These are phyloP conservation scores for Agriopis marginaria DNA, from an alignment of 2,888 invertebrate genomes.

Conservation along the genomic window DNA sequence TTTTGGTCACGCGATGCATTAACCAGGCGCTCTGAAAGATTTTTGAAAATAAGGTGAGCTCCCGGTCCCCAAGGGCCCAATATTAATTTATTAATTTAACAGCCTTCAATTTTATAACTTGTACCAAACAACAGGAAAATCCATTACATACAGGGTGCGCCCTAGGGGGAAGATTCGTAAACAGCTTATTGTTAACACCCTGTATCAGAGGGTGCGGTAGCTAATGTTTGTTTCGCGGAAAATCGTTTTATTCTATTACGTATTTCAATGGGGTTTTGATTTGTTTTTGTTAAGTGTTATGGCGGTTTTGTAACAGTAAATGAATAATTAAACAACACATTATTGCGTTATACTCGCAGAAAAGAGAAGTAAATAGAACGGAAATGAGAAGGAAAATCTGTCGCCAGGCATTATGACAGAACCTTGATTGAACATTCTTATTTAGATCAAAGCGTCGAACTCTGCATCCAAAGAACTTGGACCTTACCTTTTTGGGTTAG, in stretches of 20 bases:
- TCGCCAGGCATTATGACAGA: too few relatives aligned
- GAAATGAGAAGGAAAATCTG: too few relatives aligned
- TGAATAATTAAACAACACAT: not conserved
- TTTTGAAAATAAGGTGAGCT: too few relatives aligned
- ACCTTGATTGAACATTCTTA: too few relatives aligned
- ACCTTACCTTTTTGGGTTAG: too few relatives aligned
- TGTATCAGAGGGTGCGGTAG: constrained; percentile 37
- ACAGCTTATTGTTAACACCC: constrained; percentile 48
- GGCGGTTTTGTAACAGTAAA: not conserved
- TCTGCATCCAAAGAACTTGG: too few relatives aligned
- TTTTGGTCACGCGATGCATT: too few relatives aligned
- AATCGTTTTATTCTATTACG: constrained; percentile 30
- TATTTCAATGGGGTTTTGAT: constrained; percentile 29
- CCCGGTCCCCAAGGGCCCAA: too few relatives aligned
- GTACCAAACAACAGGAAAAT: constrained; percentile 41
- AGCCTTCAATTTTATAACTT: constrained; percentile 15
- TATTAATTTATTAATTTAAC: not conserved
- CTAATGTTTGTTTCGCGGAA: constrained; percentile 32
- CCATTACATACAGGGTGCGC: constrained; percentile 47
- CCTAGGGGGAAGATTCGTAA: constrained; percentile 42
- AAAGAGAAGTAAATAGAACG: too few relatives aligned
- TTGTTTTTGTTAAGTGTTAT: constrained; percentile 25
- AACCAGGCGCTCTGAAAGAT: too few relatives aligned
- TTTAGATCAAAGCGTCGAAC: too few relatives aligned
- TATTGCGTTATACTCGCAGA: too few relatives aligned